Base-by-base conservation (phyloP, 2,113 vertebrate species). In the Serilophus lunatus region DNA sequence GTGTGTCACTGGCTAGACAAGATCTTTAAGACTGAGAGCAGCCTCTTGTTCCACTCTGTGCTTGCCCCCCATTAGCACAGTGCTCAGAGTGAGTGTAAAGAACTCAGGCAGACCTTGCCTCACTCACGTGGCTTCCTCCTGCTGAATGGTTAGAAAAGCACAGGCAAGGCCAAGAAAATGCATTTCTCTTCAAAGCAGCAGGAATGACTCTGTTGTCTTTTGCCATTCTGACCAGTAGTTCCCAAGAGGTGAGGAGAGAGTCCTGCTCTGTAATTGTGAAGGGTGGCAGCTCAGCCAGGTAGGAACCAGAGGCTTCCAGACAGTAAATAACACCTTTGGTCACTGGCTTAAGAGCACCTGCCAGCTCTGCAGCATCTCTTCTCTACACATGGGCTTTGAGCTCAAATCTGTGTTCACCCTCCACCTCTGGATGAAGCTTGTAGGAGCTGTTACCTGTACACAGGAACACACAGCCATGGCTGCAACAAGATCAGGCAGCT, bases 61-160 rank as follows among this genome's bases (percentile, higher is more conserved):
- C 36, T n/a, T 1, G 1, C 42, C 66, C 51, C 33, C 36, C n/a
- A 6, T 1, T 2, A 44, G 33, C 4, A 33, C 44, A 23, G 54
- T 3, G 35, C 31, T 71, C 77, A 36, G 3, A 0, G 0, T 0
- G 13, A 49, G 7, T 2, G n/a, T 1, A 2, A 61, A 60, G n/a
- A 77, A 38, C 17, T 25, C 50, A 24, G 40, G 35, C 47, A 36
- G 56, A n/a, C 28, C 28, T 26, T 7, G 16, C 33, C 4, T 66
- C 79, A 65, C 47, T 7, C 20, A 18, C 1, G 3, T 16, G 20
- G 12, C 7, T 33, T 65, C 59, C 63, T 81, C 36, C 38, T 77
- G 18, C 63, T 33, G 36, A 85, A 54, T 57, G n/a, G 16, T 13
- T 59, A 72, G 42, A 45, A 65, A 70, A 83, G 25, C 53, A 54